Percentiles rank a stretch among this genome's conserved stretches.
Conservation (phyloP, 1,140 invertebrate genomes). For the Rhynchophorus ferrugineus region DNA sequence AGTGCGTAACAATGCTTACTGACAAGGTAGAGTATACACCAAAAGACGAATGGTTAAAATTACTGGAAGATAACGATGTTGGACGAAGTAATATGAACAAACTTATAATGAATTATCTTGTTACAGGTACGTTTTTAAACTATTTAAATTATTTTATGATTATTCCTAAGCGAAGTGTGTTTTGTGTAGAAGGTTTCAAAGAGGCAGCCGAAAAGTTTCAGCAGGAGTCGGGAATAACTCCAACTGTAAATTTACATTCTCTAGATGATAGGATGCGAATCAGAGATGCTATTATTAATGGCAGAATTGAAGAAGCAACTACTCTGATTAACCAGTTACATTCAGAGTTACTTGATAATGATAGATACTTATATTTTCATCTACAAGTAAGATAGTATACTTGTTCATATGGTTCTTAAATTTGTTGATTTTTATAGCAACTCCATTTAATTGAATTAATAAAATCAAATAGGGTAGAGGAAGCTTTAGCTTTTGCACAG, state of each 20-base stretch:
- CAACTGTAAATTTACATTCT: slow-evolving; percentile 78
- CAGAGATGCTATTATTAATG: slow-evolving; percentile 87
- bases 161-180: neutral
- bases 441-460: slow-evolving; percentile 93
- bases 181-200: slow-evolving; percentile 82
- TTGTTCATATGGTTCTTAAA: neutral
- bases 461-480: slow-evolving; percentile 79
- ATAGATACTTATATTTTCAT: slow-evolving; percentile 93
- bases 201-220: slow-evolving; percentile 97
- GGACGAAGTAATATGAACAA: slow-evolving; percentile 91
- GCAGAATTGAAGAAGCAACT: slow-evolving; percentile 88
- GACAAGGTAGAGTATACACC: slow-evolving; percentile 40
- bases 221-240: slow-evolving; percentile 83
- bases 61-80: slow-evolving; percentile 71
- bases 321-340: slow-evolving; percentile 89
- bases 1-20: slow-evolving; percentile 34
- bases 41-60: slow-evolving; percentile 60
- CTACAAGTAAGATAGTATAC: slow-evolving; percentile 59
- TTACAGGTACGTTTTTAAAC: slow-evolving; percentile 65
- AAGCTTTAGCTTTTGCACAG: slow-evolving; percentile 92
- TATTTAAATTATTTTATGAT: slow-evolving; percentile 9
- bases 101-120: slow-evolving; percentile 97
- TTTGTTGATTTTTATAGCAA: slow-evolving; percentile 55
- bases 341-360: slow-evolving; percentile 90
- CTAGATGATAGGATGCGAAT: slow-evolving; percentile 92